Evolutionary conservation across 2,797 vertebrate genomes (phyloP), one percentile per base, ranked within the genome.

Genomic region (Mormyrops attenuatus): DNA sequence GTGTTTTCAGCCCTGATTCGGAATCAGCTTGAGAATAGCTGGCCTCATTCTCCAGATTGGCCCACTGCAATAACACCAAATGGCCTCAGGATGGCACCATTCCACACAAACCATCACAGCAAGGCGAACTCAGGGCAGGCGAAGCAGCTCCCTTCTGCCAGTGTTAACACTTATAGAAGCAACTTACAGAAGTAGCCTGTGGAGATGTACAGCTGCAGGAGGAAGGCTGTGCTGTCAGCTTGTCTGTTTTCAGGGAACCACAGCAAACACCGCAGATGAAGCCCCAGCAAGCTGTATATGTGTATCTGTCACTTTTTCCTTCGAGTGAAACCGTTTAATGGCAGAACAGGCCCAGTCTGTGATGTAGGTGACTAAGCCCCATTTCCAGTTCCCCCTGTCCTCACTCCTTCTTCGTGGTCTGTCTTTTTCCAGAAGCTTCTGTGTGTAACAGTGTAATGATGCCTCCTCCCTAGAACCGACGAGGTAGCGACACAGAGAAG

Each of bases 401-500:
- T 77, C 41, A 34, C 34, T 77, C 44, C n/a, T 47, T 49, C 47
- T 44, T 49, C 5, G 7, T 49, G 80, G 47, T 49, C 6, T 84
- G 4, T 84, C 26, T 15, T 26, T 49, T 26, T 87, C 38, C 53
- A 8, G 52, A 9, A 87, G 52, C 30, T 87, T n/a, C 53, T 5
- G 55, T 22, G 15, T 8, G 20, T 88, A 66, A 50, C 87, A 20
- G 20, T 88, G 20, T 38, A 30, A 11, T 60, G 30, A 88, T 63
- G n/a, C 55, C 34, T 50, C 90, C 7, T 34, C 88, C 90, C 0
- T 66, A 99, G 98, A 95, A 96, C n/a, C 97, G 97, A 11, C 95
- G 98, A 47, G 98, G 98, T 90, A 99, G 98, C 3, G 98, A 99
- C 93, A 96, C 97, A 0, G 98, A 99, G 94, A 97, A 97, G 91